Conservation (phyloP, 2,888 invertebrate species). For the Oscheius sp. region DNA sequence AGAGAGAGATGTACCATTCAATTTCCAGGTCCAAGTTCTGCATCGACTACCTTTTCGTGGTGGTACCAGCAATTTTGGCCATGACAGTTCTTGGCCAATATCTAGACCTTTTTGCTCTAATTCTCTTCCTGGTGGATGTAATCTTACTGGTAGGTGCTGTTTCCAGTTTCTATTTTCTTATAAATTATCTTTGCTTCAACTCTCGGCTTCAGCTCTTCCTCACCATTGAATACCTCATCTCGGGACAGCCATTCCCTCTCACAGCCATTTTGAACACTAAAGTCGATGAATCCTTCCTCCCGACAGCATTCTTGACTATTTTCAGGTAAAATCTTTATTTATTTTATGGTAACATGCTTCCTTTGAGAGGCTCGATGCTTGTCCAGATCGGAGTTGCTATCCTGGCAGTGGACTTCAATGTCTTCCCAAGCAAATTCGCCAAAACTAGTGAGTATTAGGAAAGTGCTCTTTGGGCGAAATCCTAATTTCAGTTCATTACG, state of each 20-base stretch:
- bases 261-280: neutral
- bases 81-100: constrained; percentile 41
- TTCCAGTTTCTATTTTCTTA: neutral
- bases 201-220: neutral
- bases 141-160: constrained; percentile 1
- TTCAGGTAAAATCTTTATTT: constrained; percentile 7
- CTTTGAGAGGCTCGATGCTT: constrained; percentile 52
- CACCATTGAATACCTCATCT: neutral
- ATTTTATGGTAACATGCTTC: neutral
- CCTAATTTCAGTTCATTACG: constrained; percentile 51
- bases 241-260: constrained; percentile 1
- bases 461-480: constrained; percentile 56
- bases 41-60: constrained; percentile 57
- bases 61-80: constrained; percentile 51
- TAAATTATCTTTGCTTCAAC: neutral
- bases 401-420: constrained; percentile 90
- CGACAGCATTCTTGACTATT: constrained; percentile 10
- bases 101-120: neutral
- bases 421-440: constrained; percentile 86
- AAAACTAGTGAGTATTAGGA: constrained; percentile 82
- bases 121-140: neutral
- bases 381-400: constrained; percentile 85
- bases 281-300: constrained; percentile 15
- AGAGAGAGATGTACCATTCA: neutral
- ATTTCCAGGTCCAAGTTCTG: constrained; percentile 62